These are phyloP conservation scores for Copidosoma aretas DNA, from an alignment of 2,888 invertebrate species.

Conservation along the genomic window DNA sequence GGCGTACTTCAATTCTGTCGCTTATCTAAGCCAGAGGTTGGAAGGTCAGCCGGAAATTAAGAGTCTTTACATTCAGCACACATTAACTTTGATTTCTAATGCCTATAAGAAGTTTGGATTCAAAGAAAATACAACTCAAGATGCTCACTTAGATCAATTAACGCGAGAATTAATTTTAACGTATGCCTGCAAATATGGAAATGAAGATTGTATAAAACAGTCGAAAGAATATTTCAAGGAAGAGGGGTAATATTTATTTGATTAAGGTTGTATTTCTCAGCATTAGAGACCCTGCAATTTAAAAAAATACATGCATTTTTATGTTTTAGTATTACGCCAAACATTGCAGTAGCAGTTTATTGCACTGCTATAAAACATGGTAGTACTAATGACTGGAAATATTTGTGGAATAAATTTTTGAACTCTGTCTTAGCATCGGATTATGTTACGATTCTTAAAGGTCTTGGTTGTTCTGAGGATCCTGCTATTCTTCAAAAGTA, in stretches of 20 bases:
- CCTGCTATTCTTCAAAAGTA: slow-evolving; percentile 59
- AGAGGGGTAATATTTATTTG: slow-evolving; percentile 4
- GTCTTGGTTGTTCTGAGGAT: slow-evolving; percentile 65
- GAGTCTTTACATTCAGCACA: slow-evolving; percentile 40
- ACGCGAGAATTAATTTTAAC: slow-evolving; percentile 64
- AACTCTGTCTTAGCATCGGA: slow-evolving; percentile 68
- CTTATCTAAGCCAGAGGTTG: slow-evolving; percentile 53
- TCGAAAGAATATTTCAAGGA: slow-evolving; percentile 46
- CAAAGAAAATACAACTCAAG: slow-evolving; percentile 46
- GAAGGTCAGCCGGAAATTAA: slow-evolving; percentile 33
- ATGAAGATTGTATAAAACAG: slow-evolving; percentile 65
- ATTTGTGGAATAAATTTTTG: slow-evolving; percentile 70
- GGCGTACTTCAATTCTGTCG: slow-evolving; percentile 61
- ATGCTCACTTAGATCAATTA: slow-evolving; percentile 65
- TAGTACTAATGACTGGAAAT: slow-evolving; percentile 69
- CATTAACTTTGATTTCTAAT: slow-evolving; percentile 61
- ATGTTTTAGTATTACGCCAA: slow-evolving; percentile 66
- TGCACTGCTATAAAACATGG: slow-evolving; percentile 78
- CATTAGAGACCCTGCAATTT: neutral
- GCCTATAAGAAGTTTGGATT: slow-evolving; percentile 65
- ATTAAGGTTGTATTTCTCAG: neutral
- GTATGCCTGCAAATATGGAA: slow-evolving; percentile 68
- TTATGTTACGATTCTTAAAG: slow-evolving; percentile 62
- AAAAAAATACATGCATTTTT: neutral
- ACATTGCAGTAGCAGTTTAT: slow-evolving; percentile 76